A percentile compares a stretch with the other conserved stretches of the same genome.
Conservation (phyloP, 2,797 vertebrate genomes). For the Peromyscus aztecus region DNA sequence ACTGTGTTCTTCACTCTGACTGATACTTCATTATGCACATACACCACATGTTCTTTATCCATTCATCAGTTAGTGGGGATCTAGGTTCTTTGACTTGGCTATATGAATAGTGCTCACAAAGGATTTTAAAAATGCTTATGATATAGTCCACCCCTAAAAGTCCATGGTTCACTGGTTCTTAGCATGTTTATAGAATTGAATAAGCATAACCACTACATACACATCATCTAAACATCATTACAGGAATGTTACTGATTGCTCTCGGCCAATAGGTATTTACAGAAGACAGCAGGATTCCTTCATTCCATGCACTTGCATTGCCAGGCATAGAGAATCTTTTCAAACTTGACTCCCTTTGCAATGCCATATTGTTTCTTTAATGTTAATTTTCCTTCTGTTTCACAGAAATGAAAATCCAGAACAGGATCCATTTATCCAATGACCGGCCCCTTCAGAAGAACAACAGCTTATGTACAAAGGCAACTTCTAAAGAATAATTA, state of each 20-base stretch:
- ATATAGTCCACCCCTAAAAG: neutral
- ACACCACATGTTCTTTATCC: neutral
- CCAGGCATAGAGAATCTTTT: neutral
- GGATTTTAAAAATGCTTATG: neutral
- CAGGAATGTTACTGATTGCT: neutral
- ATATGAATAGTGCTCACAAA: neutral
- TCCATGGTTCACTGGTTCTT: neutral
- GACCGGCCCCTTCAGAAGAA: neutral
- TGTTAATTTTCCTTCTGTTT: neutral
- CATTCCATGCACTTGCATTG: neutral
- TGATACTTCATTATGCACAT: neutral
- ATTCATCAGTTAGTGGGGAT: neutral
- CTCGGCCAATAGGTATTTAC: neutral
- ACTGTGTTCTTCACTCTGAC: neutral
- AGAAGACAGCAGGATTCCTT: neutral
- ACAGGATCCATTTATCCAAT: neutral
- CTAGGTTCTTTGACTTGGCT: neutral
- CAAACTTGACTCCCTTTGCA: neutral
- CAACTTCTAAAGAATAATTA: neutral
- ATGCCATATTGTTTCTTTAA: neutral
- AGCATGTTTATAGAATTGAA: neutral
- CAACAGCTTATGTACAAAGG: neutral
- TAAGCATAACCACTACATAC: neutral
- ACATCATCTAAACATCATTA: neutral
- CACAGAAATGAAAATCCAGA: neutral